Evolutionary conservation across 2,888 invertebrate genomes (phyloP).

Genomic region (Epistrophe grossulariae): DNA sequence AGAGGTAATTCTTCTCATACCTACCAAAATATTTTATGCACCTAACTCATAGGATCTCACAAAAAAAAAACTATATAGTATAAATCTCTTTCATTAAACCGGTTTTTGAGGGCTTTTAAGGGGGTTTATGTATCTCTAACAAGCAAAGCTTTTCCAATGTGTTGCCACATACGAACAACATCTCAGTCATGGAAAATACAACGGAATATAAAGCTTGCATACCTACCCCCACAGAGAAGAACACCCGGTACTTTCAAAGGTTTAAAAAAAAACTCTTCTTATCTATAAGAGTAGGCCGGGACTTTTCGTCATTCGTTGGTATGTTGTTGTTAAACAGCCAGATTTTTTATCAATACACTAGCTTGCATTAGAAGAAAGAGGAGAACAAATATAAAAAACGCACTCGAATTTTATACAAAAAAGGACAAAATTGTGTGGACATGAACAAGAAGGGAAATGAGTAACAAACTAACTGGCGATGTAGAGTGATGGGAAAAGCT

Average conservation of each 20-base stretch:
- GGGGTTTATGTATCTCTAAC: conserved; percentile 22
- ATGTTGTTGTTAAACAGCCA: conserved; percentile 15
- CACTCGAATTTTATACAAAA: conserved; percentile 17
- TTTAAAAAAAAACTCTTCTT: conserved; percentile 32
- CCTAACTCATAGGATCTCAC: conserved; percentile 45
- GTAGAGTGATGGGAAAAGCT: conserved; percentile 58
- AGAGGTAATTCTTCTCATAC: conserved; percentile 30
- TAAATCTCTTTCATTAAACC: conserved; percentile 49
- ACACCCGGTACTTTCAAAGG: conserved; percentile 36
- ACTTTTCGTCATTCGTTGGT: conserved; percentile 30
- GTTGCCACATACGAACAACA: conserved; percentile 26
- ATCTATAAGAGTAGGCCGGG: conserved; percentile 17
- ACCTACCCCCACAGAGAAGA: not conserved
- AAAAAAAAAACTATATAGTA: conserved; percentile 51
- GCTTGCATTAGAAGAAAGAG: conserved; percentile 46
- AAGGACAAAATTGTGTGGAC: conserved; percentile 31
- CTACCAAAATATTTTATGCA: conserved; percentile 32
- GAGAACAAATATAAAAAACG: conserved; percentile 25
- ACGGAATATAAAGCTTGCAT: conserved; percentile 17
- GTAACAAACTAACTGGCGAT: conserved; percentile 28
- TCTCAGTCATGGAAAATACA: conserved; percentile 20
- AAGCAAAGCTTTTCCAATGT: conserved; percentile 47
- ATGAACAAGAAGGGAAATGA: conserved; percentile 43
- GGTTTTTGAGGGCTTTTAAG: conserved; percentile 40
- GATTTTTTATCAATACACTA: conserved; percentile 16